Percentiles rank a stretch among this genome's conserved stretches.
These are phyloP conservation scores for Achlya flavicornis DNA, from an alignment of 2,888 invertebrate genomes.

Conservation along the genomic window DNA sequence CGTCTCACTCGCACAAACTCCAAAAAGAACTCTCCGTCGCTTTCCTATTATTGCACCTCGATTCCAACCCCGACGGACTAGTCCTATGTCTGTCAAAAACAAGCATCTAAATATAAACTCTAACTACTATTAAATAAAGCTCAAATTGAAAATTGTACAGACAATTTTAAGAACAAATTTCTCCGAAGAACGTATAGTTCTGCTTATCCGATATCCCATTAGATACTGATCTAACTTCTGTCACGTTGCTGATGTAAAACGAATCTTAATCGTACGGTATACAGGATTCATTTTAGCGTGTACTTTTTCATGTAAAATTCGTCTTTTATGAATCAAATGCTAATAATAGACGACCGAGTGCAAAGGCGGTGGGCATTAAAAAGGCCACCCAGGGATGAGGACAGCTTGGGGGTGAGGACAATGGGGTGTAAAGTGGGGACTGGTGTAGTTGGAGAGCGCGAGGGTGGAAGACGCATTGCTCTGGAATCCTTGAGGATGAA, in stretches of 20 bases:
- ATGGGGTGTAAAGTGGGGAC: slow-evolving; percentile 39
- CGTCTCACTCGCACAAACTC: slow-evolving; percentile 83
- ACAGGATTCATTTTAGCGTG: slow-evolving; percentile 40
- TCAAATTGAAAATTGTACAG: slow-evolving; percentile 25
- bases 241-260: slow-evolving; percentile 31
- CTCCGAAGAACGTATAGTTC: slow-evolving; percentile 69
- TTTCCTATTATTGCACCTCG: slow-evolving; percentile 82
- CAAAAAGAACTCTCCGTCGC: slow-evolving; percentile 83
- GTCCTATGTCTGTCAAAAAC: slow-evolving; percentile 45
- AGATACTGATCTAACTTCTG: slow-evolving; percentile 68
- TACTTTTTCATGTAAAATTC: slow-evolving; percentile 44
- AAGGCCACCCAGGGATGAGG: slow-evolving; percentile 56
- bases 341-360: slow-evolving; percentile 54
- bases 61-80: slow-evolving; percentile 50
- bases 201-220: slow-evolving; percentile 63
- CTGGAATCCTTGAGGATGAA: slow-evolving; percentile 32
- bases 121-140: slow-evolving; percentile 33
- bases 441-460: slow-evolving; percentile 45
- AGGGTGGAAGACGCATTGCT: slow-evolving; percentile 65
- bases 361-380: slow-evolving; percentile 69
- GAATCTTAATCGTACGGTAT: slow-evolving; percentile 24
- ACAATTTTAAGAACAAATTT: slow-evolving; percentile 61
- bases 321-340: slow-evolving; percentile 62
- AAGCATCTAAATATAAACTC: slow-evolving; percentile 43
- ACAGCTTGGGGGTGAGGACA: slow-evolving; percentile 33